Conservation (phyloP, 2,888 invertebrate species). For the Mesorhabditis spiculigera region DNA sequence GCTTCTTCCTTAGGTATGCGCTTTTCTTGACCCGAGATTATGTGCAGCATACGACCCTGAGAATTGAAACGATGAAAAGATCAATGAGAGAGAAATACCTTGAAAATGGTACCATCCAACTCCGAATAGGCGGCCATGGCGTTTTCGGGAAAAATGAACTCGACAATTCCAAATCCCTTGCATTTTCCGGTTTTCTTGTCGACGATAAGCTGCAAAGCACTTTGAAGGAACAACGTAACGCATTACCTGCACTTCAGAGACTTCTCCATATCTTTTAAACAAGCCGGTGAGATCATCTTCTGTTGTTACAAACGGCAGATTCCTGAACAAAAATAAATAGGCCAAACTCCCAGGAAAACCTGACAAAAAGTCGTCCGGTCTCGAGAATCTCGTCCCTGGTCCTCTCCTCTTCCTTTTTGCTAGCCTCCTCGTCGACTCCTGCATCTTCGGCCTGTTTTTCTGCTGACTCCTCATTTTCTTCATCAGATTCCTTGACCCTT, state of each 20-base stretch:
- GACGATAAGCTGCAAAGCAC: slow-evolving; percentile 79
- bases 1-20: slow-evolving; percentile 21
- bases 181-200: slow-evolving; percentile 76
- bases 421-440: slow-evolving; percentile 13
- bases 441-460: slow-evolving; percentile 5
- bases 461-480: slow-evolving; percentile 8
- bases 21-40: slow-evolving; percentile 78
- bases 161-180: slow-evolving; percentile 88
- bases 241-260: slow-evolving; percentile 68
- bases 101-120: slow-evolving; percentile 84
- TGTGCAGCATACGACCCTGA: slow-evolving; percentile 82
- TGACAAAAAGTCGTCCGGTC: slow-evolving; percentile 85
- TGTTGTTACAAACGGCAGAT: slow-evolving; percentile 79
- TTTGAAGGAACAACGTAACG: slow-evolving; percentile 70
- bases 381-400: slow-evolving; percentile 51
- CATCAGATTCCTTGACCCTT: slow-evolving; percentile 11
- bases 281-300: slow-evolving; percentile 79
- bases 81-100: slow-evolving; percentile 59
- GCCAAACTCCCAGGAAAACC: neutral
- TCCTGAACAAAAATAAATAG: slow-evolving; percentile 64
- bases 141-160: slow-evolving; percentile 89
- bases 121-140: slow-evolving; percentile 82
- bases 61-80: slow-evolving; percentile 18
- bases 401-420: slow-evolving; percentile 16
- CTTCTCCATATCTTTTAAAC: slow-evolving; percentile 67